Conservation (phyloP, 2,113 vertebrate genomes). For the Aepyceros melampus region DNA sequence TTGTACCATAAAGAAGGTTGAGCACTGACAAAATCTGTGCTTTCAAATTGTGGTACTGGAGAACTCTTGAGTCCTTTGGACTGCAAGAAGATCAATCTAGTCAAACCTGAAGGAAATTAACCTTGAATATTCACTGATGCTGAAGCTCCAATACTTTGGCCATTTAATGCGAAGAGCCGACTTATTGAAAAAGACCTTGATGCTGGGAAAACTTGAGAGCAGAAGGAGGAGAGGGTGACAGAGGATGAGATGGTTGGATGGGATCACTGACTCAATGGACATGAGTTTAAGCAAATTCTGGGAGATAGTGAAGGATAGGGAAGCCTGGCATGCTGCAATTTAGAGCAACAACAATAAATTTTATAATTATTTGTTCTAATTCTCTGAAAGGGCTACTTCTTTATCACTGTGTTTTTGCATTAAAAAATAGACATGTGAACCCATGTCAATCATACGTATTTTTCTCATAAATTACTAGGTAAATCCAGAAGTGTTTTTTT, state of each 20-base stretch:
- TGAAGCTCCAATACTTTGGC: neutral
- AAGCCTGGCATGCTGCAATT: neutral
- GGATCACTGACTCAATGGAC: neutral
- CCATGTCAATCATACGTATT: neutral
- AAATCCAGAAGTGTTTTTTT: neutral
- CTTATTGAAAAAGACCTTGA: neutral
- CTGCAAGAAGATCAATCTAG: neutral
- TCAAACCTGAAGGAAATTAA: neutral
- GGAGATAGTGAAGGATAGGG: neutral
- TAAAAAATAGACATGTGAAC: neutral
- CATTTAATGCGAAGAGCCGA: fast-evolving
- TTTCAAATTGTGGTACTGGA: neutral
- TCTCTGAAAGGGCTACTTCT: neutral
- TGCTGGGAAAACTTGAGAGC: neutral
- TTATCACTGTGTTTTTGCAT: neutral
- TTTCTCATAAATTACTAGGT: neutral
- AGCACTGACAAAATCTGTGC: neutral
- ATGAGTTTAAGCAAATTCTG: neutral
- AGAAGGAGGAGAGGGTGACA: neutral
- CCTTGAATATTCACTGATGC: neutral
- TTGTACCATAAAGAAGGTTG: neutral
- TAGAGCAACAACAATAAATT: neutral
- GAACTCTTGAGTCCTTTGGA: neutral
- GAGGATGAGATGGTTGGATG: neutral
- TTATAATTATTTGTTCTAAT: neutral